Conservation (phyloP, 2,113 vertebrate species). For the Aptenodytes patagonicus region DNA sequence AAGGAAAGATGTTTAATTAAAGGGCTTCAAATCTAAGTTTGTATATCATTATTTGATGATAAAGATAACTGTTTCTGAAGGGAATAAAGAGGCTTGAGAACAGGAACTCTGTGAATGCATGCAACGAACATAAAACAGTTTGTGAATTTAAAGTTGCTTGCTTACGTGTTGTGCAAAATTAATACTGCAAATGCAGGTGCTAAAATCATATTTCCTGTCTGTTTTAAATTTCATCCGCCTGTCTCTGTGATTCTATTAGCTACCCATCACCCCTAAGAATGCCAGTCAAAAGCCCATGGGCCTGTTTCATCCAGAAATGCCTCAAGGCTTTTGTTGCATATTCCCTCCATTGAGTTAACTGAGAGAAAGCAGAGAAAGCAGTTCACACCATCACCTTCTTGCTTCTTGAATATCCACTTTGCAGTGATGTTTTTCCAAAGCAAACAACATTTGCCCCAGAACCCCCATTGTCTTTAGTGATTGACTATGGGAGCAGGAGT, state of each 20-base stretch:
- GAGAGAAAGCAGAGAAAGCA: not conserved
- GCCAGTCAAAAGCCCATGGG: not conserved
- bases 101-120: not conserved
- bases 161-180: not conserved
- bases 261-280: not conserved
- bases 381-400: not conserved
- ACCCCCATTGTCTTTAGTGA: accelerated
- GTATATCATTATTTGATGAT: not conserved
- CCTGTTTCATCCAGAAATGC: not conserved
- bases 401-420: not conserved
- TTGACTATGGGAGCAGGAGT: not conserved
- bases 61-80: not conserved
- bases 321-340: not conserved
- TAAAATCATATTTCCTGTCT: not conserved
- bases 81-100: not conserved
- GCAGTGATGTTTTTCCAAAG: not conserved
- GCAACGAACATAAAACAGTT: not conserved
- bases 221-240: not conserved
- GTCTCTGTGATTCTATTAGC: not conserved
- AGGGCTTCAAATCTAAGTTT: not conserved
- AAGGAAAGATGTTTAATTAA: not conserved
- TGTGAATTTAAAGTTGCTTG: not conserved
- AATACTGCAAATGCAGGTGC: not conserved
- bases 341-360: not conserved
- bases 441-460: not conserved